Percentiles rank a stretch among this genome's conserved stretches.
Evolutionary conservation across 2,113 vertebrate genomes (phyloP).

Genomic region (Odobenus rosmarus): DNA sequence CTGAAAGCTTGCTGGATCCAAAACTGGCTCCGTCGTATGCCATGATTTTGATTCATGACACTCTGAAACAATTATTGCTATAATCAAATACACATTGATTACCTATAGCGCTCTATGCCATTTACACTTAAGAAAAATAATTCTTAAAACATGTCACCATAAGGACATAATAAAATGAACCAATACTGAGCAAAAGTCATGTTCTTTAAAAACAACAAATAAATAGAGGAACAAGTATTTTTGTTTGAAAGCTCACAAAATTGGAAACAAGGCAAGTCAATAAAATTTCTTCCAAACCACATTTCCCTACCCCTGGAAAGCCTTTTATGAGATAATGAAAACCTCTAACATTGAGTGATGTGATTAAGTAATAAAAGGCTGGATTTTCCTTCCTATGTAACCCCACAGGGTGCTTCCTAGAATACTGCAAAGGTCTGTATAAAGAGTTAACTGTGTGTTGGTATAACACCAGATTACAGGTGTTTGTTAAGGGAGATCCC

Average conservation of each 20-base stretch:
- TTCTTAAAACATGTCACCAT: constrained; percentile 17
- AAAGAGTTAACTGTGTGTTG: constrained; percentile 62
- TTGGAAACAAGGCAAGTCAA: constrained; percentile 73
- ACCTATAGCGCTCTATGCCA: neutral
- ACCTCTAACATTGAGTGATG: constrained; percentile 74
- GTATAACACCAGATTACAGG: constrained; percentile 68
- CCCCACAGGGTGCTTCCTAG: constrained; percentile 70
- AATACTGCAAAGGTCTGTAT: neutral
- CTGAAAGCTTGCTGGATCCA: constrained; percentile 6
- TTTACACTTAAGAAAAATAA: constrained; percentile 38
- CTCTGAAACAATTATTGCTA: constrained; percentile 35
- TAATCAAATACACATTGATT: constrained; percentile 38
- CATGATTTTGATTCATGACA: constrained; percentile 55
- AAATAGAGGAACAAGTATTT: constrained; percentile 30
- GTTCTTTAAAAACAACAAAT: constrained; percentile 9
- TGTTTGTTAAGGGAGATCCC: constrained; percentile 71
- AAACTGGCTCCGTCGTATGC: neutral
- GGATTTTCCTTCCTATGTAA: constrained; percentile 71
- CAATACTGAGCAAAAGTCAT: constrained; percentile 26
- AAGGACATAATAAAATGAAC: constrained; percentile 37
- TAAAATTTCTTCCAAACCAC: constrained; percentile 76
- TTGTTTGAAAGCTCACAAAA: constrained; percentile 68
- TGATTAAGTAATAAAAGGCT: constrained; percentile 80
- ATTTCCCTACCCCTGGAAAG: constrained; percentile 70
- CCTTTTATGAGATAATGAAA: constrained; percentile 81